Conservation (phyloP, 1,140 invertebrate species). For the Euborellia annulipes region DNA sequence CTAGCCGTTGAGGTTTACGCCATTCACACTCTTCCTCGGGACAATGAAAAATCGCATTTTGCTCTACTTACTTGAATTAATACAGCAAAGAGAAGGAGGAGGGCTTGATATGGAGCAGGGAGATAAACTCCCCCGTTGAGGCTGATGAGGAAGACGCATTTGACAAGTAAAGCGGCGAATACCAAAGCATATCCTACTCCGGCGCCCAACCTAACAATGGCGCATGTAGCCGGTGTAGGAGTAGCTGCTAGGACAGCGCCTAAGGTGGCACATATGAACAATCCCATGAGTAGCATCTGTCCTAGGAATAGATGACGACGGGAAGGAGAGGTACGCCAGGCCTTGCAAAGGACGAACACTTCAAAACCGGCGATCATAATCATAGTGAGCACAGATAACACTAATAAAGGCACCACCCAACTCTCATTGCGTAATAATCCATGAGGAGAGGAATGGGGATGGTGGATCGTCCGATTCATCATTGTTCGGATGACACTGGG, state of each 20-base stretch:
- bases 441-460: slow-evolving; percentile 21
- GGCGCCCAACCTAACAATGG: slow-evolving; percentile 65
- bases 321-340: slow-evolving; percentile 63
- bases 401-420: slow-evolving; percentile 74
- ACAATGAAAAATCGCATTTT: too few species aligned
- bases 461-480: slow-evolving; percentile 26
- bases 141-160: slow-evolving; percentile 83
- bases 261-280: slow-evolving; percentile 67
- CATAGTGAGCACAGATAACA: slow-evolving; percentile 61
- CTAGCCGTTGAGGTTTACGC: too few species aligned
- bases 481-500: slow-evolving; percentile 26
- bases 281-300: slow-evolving; percentile 72
- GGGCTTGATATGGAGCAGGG: slow-evolving; percentile 75
- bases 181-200: slow-evolving; percentile 78
- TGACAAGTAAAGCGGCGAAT: slow-evolving; percentile 81
- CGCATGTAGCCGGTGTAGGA: slow-evolving; percentile 66
- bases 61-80: slow-evolving; percentile 54
- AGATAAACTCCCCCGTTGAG: slow-evolving; percentile 82
- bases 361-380: slow-evolving; percentile 69
- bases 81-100: slow-evolving; percentile 77
- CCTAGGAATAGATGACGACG: slow-evolving; percentile 78
- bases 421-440: slow-evolving; percentile 46
- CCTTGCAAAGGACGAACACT: slow-evolving; percentile 77
- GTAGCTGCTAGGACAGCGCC: slow-evolving; percentile 63
- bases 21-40: too few species aligned